Conservation (phyloP, 2,888 invertebrate species). For the Polymixis lichenea region DNA sequence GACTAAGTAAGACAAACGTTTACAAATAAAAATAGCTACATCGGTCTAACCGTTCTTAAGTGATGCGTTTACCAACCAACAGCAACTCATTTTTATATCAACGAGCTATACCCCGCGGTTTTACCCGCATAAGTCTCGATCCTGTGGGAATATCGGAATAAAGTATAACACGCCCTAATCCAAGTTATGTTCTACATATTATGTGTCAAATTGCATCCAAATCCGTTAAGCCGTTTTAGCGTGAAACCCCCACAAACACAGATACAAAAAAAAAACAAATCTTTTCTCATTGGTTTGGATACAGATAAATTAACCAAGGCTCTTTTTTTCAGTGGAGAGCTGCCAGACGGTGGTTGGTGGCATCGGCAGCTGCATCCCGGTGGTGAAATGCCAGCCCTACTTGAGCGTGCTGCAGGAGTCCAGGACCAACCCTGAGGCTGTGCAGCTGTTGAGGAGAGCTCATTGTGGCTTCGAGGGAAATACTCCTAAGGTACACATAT, state of each 20-base stretch:
- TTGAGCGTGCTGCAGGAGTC: slow-evolving; percentile 82
- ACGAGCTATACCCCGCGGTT: too few species aligned
- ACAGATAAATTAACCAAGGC: background rate
- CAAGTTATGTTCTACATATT: background rate
- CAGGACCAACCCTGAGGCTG: slow-evolving; percentile 83
- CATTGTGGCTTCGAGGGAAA: slow-evolving; percentile 93
- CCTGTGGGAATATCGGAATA: background rate
- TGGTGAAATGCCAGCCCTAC: slow-evolving; percentile 88
- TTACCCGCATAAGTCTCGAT: too few species aligned
- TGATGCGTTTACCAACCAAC: too few species aligned
- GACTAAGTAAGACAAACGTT: too few species aligned
- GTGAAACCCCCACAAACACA: too few species aligned
- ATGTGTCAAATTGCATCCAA: background rate
- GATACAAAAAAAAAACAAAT: too few species aligned
- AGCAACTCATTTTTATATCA: too few species aligned
- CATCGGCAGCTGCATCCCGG: slow-evolving; percentile 89
- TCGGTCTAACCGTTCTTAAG: too few species aligned
- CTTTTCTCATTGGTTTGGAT: too few species aligned
- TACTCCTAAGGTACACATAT: slow-evolving; percentile 91
- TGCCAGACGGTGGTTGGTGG: slow-evolving; percentile 89
- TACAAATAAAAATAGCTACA: too few species aligned
- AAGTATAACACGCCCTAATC: background rate
- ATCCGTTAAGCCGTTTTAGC: background rate
- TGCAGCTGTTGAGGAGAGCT: slow-evolving; percentile 90
- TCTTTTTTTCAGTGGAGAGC: slow-evolving; percentile 70